Evolutionary conservation across 2,797 vertebrate genomes (phyloP), one percentile per base, ranked within the genome.

Genomic region (Margarornis squamiger): DNA sequence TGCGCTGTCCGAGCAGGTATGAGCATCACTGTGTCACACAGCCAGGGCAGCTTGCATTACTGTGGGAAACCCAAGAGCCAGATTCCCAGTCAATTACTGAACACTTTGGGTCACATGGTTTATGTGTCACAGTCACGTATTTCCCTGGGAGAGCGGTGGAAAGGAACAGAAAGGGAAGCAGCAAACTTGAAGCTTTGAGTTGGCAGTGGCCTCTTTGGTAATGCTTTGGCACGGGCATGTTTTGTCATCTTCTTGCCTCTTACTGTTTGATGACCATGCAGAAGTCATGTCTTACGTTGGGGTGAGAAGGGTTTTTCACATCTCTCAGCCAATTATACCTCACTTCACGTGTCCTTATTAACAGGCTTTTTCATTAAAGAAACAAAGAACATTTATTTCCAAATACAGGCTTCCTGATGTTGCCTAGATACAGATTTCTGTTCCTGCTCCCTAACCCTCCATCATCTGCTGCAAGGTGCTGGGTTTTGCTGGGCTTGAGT

Each of bases 351-450:
- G 58, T 75, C 65, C 65, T 92, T 58, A 57, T 43, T 45, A 41
- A 77, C n/a, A 49, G 26, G 45, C 46, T 67, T 92, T 83, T 81
- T 75, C 38, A 71, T 51, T 92, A 58, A 85, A 92, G 66, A 90
- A 81, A 81, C 52, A 81, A 93, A 75, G 43, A 58, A 34, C 4
- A 1, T 26, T 57, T 84, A 82, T 67, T 48, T 12, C 41, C 52
- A 86, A 80, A 91, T 73, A 52, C 3, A 55, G 1, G 12, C 90
- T 88, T 86, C 91, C 77, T 74, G 73, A 86, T 86, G 90, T 86
- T 94, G 88, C 80, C 89, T 92, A 74, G 86, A 90, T 85, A 94
- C 74, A 43, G 81, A 67, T 89, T 66, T 71, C 49, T 72, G 22
- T 73, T 92, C 32, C 61, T 81, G 54, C 63, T 89, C 34, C 67